Percentiles rank a stretch among this genome's conserved stretches.
Evolutionary conservation across 1,140 invertebrate species (phyloP).

Genomic region (Vanessa atalanta): DNA sequence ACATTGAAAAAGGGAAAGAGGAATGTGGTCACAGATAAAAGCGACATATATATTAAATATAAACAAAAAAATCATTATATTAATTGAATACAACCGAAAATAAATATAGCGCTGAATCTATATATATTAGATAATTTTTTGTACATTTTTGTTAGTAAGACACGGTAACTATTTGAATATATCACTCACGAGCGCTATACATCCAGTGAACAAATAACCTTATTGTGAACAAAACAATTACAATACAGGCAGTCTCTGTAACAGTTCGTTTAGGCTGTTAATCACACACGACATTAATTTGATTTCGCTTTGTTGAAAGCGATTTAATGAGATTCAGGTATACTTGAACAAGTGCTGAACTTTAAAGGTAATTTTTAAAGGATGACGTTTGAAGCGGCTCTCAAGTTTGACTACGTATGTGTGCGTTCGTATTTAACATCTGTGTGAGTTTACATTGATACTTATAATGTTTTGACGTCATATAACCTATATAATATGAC

Average conservation of each 20-base stretch:
- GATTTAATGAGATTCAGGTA: constrained; percentile 30
- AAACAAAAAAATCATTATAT: too few relatives aligned
- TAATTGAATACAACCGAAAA: too few relatives aligned
- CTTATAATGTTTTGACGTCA: too few relatives aligned
- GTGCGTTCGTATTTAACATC: not conserved
- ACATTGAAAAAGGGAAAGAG: too few relatives aligned
- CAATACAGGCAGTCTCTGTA: constrained; percentile 33
- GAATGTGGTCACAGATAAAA: too few relatives aligned
- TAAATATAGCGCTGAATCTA: too few relatives aligned
- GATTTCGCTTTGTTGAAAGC: constrained; percentile 36
- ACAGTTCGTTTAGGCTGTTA: constrained; percentile 39
- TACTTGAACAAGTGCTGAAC: not conserved
- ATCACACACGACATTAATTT: constrained; percentile 39
- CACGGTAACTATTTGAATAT: not conserved
- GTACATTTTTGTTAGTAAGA: not conserved
- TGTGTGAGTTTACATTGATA: not conserved
- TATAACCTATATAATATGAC: too few relatives aligned
- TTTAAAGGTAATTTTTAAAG: not conserved
- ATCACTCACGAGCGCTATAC: not conserved
- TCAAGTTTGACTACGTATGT: not conserved
- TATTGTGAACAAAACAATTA: constrained; percentile 55
- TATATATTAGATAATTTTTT: too few relatives aligned
- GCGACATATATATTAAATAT: too few relatives aligned
- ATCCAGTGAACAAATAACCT: not conserved
- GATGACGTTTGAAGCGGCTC: not conserved